Evolutionary conservation across 2,888 invertebrate species (phyloP).

Genomic region (Sphaerophoria taeniata): DNA sequence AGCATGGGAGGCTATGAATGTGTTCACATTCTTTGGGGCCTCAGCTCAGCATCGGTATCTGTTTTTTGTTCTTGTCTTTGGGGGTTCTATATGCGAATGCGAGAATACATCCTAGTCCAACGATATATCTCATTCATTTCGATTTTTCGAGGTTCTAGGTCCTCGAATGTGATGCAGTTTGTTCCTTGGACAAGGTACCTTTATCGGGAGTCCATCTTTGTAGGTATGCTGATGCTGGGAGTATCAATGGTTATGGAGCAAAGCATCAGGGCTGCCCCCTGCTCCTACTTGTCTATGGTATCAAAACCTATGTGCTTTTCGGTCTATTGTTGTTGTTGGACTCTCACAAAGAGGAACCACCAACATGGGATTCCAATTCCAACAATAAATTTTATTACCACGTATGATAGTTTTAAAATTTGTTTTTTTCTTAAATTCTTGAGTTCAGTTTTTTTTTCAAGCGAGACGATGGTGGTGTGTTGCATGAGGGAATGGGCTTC

Average conservation of each 20-base stretch:
- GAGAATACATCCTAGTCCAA: slow-evolving; percentile 45
- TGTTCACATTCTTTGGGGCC: slow-evolving; percentile 65
- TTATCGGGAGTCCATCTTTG: slow-evolving; percentile 70
- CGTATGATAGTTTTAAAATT: slow-evolving; percentile 61
- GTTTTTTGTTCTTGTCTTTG: slow-evolving; percentile 58
- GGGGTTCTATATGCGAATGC: slow-evolving; percentile 70
- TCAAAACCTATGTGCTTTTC: slow-evolving; percentile 39
- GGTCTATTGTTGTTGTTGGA: slow-evolving; percentile 49
- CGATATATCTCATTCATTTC: slow-evolving; percentile 65
- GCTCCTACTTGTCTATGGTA: slow-evolving; percentile 13
- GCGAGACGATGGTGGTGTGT: slow-evolving; percentile 36
- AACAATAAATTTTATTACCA: slow-evolving; percentile 72
- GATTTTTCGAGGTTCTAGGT: slow-evolving; percentile 62
- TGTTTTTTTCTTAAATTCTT: slow-evolving; percentile 22
- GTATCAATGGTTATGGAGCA: slow-evolving; percentile 18
- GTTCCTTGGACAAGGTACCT: slow-evolving; percentile 40
- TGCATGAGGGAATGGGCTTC: neutral
- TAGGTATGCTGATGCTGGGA: slow-evolving; percentile 56
- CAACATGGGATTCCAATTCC: slow-evolving; percentile 63
- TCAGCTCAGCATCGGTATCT: slow-evolving; percentile 25
- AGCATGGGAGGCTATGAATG: slow-evolving; percentile 31
- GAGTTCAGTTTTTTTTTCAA: slow-evolving; percentile 18
- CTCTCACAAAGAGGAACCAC: slow-evolving; percentile 53
- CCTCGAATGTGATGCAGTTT: slow-evolving; percentile 15
- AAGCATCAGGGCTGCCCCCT: neutral